Conservation (phyloP, 2,888 invertebrate genomes). For the Eristalis intricaria region DNA sequence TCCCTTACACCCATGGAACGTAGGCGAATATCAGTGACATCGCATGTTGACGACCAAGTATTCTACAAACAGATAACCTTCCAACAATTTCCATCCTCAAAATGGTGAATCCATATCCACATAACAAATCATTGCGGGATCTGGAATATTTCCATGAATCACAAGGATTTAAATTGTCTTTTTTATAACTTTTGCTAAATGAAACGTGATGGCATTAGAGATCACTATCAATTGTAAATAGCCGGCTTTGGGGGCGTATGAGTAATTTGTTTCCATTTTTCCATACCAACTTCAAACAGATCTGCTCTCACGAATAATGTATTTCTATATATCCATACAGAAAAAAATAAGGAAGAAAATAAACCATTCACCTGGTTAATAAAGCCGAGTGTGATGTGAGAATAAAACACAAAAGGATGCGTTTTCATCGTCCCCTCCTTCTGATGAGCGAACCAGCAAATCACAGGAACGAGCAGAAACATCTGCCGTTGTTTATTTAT, state of each 20-base stretch:
- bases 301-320: no score
- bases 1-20: no score
- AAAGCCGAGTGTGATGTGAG: not conserved
- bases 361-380: not conserved
- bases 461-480: not conserved
- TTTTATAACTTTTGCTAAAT: no score
- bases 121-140: no score
- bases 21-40: no score
- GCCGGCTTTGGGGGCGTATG: not conserved
- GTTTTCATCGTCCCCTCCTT: not conserved
- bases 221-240: not conserved
- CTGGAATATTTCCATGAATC: no score
- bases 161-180: no score
- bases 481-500: conserved; percentile 34
- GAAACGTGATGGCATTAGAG: not conserved
- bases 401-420: not conserved
- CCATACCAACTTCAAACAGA: not conserved
- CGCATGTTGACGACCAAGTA: no score
- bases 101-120: no score
- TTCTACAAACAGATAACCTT: no score
- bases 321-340: not conserved
- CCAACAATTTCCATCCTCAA: no score
- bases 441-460: not conserved
- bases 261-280: not conserved
- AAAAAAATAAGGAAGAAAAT: not conserved